Evolutionary conservation across 2,797 vertebrate genomes (phyloP).

Genomic region (Vespertilio murinus): DNA sequence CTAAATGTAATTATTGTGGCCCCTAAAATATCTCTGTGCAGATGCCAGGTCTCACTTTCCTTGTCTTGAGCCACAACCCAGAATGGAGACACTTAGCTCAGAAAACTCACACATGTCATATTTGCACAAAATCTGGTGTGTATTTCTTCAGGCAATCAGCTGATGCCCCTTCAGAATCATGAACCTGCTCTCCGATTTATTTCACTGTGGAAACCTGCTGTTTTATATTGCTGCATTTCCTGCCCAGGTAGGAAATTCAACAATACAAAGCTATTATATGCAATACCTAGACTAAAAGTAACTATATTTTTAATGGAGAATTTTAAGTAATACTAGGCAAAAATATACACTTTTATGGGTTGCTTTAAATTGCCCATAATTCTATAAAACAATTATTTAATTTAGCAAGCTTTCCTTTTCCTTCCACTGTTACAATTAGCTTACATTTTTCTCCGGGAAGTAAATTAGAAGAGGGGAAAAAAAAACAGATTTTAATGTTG

Average conservation of each 20-base stretch:
- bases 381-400: conserved; percentile 41
- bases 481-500: not conserved
- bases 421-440: not conserved
- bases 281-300: not conserved
- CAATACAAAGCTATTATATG: not conserved
- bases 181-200: not conserved
- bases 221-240: conserved; percentile 1
- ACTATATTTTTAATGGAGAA: not conserved
- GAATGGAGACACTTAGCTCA: not conserved
- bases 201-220: not conserved
- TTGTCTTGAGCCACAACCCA: not conserved
- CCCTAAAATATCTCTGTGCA: not conserved
- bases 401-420: conserved; percentile 8
- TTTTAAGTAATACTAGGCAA: conserved; percentile 31
- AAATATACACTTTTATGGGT: not conserved
- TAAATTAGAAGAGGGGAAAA: conserved; percentile 4
- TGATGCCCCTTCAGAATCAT: not conserved
- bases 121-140: not conserved
- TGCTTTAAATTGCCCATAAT: conserved; percentile 28
- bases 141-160: not conserved
- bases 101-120: not conserved
- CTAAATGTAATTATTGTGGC: not conserved
- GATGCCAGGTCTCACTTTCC: not conserved
- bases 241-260: not conserved
- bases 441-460: conserved; percentile 16